Conservation (phyloP, 2,888 invertebrate genomes). For the Hirtodrosophila confusa region DNA sequence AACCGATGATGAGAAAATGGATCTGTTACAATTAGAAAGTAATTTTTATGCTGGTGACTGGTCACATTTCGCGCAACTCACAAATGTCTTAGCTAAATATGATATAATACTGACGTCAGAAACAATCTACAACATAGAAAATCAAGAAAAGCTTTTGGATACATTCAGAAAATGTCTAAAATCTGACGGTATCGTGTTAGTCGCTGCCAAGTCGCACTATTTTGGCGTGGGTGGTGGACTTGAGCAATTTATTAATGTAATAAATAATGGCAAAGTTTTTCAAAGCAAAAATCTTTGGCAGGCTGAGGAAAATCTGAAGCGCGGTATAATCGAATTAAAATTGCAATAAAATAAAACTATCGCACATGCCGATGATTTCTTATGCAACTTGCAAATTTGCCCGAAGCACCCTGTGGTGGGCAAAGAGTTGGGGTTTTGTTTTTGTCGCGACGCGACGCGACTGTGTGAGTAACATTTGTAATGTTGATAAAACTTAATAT, state of each 20-base stretch:
- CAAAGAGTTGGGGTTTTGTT: conserved; percentile 51
- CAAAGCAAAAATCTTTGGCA: conserved; percentile 87
- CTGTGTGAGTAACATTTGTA: conserved; percentile 38
- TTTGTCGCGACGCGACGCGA: conserved; percentile 33
- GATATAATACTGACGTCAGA: conserved; percentile 96
- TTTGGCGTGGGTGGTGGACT: conserved; percentile 97
- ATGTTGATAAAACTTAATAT: conserved; percentile 2
- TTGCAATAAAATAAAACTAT: conserved; percentile 45
- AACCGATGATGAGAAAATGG: conserved; percentile 44
- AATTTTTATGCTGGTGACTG: conserved; percentile 91
- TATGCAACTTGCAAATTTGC: not conserved
- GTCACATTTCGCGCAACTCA: conserved; percentile 86
- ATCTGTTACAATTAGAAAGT: conserved; percentile 31
- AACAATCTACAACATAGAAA: conserved; percentile 94
- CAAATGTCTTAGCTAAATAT: conserved; percentile 88
- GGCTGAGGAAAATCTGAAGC: conserved; percentile 84
- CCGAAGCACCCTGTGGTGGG: conserved; percentile 36
- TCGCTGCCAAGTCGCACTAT: conserved; percentile 96
- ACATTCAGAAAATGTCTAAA: conserved; percentile 87
- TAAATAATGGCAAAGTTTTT: conserved; percentile 86
- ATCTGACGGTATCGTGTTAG: conserved; percentile 87
- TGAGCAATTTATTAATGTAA: conserved; percentile 88
- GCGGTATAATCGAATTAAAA: conserved; percentile 81
- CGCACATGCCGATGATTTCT: conserved; percentile 18
- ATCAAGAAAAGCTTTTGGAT: conserved; percentile 90